Conservation (phyloP, 2,888 invertebrate genomes). For the Achlya flavicornis region DNA sequence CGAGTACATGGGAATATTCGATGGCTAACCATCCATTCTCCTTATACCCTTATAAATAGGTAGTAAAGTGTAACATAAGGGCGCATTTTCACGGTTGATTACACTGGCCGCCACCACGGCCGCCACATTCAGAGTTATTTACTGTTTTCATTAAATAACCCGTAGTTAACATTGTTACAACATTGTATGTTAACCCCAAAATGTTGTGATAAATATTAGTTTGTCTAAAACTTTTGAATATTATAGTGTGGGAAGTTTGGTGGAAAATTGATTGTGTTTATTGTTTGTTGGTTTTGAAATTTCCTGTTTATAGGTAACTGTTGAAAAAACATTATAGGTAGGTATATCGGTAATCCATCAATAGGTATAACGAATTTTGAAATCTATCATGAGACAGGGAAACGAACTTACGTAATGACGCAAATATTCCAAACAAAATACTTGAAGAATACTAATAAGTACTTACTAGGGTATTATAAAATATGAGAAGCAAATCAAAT, state of each 20-base stretch:
- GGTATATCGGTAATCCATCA: no score
- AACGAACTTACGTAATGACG: not conserved
- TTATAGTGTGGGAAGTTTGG: not conserved
- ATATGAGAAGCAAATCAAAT: not conserved
- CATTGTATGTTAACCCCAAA: slow-evolving; percentile 2
- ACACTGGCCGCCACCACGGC: not conserved
- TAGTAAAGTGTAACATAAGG: not conserved
- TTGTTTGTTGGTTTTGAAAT: not conserved
- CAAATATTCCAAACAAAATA: no score
- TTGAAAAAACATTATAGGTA: no score
- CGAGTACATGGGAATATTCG: not conserved
- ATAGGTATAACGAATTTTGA: no score
- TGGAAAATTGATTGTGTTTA: not conserved
- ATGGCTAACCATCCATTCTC: not conserved
- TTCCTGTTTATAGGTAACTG: not conserved
- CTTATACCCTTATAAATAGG: not conserved
- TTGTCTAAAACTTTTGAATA: not conserved
- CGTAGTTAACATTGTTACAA: not conserved
- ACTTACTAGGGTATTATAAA: not conserved
- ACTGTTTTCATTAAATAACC: not conserved
- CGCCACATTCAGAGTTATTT: not conserved
- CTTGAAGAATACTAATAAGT: not conserved
- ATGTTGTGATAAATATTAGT: not conserved
- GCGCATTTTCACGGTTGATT: not conserved
- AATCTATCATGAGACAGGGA: no score